These are phyloP conservation scores for Synergus umbraculus DNA, from an alignment of 2,888 invertebrate species.

Conservation along the genomic window DNA sequence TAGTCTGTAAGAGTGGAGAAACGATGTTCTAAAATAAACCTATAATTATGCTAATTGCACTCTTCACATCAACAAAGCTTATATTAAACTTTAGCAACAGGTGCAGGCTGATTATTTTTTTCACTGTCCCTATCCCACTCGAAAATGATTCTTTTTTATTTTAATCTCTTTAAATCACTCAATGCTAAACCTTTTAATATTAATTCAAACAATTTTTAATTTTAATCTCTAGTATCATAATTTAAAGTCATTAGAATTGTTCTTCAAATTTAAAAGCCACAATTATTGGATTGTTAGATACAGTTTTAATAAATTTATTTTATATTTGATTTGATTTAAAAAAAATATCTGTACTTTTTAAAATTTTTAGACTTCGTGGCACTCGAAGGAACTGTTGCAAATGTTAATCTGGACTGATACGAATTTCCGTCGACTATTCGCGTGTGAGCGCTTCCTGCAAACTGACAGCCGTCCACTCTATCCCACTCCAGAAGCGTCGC, in stretches of 20 bases:
- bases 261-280: background rate
- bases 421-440: conserved; percentile 53
- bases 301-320: background rate
- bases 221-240: background rate
- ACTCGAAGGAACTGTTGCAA: background rate
- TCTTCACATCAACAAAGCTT: background rate
- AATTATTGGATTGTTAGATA: background rate
- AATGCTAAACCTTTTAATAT: background rate
- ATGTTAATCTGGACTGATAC: conserved; percentile 38
- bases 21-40: background rate
- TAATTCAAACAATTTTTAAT: background rate
- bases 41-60: conserved; percentile 18
- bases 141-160: conserved; percentile 9
- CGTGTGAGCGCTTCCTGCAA: conserved; percentile 61
- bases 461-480: conserved; percentile 63
- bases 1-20: conserved; percentile 1
- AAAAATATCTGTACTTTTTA: background rate
- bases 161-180: background rate
- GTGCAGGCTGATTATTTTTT: background rate
- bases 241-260: background rate
- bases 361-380: background rate
- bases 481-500: conserved; percentile 50
- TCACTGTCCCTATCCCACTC: background rate
- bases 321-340: background rate
- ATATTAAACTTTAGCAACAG: background rate